A percentile compares a stretch with the other conserved stretches of the same genome.
Evolutionary conservation across 2,113 vertebrate species (phyloP).

Genomic region (Cepphus grylle): DNA sequence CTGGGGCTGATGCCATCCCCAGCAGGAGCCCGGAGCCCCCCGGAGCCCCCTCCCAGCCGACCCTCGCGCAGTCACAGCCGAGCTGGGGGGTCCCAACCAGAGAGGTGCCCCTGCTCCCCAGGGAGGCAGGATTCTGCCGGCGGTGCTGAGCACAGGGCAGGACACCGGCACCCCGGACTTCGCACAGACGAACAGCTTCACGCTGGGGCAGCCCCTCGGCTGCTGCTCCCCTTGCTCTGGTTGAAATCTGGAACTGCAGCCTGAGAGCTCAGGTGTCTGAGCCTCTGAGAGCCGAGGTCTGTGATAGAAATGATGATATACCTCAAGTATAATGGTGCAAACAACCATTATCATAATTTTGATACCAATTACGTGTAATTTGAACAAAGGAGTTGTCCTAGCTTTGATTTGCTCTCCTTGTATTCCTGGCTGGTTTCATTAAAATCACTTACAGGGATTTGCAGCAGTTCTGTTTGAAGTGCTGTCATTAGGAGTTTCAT

Average conservation of each 20-base stretch:
- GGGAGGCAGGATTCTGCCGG: not conserved
- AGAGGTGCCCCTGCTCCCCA: rapidly evolving
- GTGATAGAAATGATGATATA: not conserved
- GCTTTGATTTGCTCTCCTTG: conserved; percentile 42
- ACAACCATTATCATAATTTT: conserved; percentile 16
- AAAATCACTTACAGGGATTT: not conserved
- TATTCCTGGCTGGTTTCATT: conserved; percentile 46
- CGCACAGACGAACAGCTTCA: not conserved
- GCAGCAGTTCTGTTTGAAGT: conserved; percentile 39
- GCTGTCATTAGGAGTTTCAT: not conserved
- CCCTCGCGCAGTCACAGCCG: too few relatives aligned
- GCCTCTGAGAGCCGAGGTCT: not conserved
- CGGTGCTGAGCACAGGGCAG: not conserved
- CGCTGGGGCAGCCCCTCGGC: not conserved
- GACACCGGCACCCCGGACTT: rapidly evolving
- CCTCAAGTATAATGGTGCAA: not conserved
- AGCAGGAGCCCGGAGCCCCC: not conserved
- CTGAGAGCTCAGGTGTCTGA: not conserved
- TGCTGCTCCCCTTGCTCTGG: not conserved
- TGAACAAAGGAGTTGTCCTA: conserved; percentile 32
- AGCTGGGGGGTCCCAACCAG: not conserved
- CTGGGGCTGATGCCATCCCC: rapidly evolving
- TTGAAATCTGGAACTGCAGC: not conserved
- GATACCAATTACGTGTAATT: not conserved
- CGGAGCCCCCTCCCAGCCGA: not conserved